phyloP scores from a whole-genome alignment of 2,797 vertebrate species.

The Eulemur albifrons region DNA sequence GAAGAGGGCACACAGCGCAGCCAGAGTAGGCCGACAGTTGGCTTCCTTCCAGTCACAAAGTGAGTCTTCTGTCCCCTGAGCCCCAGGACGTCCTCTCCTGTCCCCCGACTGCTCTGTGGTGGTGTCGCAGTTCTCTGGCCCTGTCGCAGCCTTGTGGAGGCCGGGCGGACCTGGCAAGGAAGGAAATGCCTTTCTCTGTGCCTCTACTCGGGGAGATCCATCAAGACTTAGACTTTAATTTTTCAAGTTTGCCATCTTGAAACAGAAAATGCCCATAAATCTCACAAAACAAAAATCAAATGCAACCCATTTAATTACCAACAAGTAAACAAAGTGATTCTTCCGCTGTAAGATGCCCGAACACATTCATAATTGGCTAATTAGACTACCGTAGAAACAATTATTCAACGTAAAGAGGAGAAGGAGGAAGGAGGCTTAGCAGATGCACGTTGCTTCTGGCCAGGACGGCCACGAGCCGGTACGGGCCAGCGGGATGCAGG shows the following conservation, averaged over 20 bases:
- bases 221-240: constrained; percentile 78
- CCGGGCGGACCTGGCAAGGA: neutral
- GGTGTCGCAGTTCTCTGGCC: neutral
- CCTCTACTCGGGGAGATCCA: constrained; percentile 50
- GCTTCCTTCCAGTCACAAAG: neutral
- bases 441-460: neutral
- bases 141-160: neutral
- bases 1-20: neutral
- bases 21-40: neutral
- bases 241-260: constrained; percentile 58
- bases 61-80: neutral
- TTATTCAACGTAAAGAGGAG: constrained; percentile 75
- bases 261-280: constrained; percentile 73
- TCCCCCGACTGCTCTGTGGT: neutral
- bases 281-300: constrained; percentile 74
- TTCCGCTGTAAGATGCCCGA: constrained; percentile 68
- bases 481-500: constrained; percentile 39
- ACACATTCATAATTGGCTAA: constrained; percentile 77
- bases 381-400: constrained; percentile 74
- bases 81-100: neutral
- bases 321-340: constrained; percentile 75
- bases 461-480: constrained; percentile 44
- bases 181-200: constrained; percentile 57
- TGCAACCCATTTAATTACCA: constrained; percentile 75
- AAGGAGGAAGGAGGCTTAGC: constrained; percentile 24